Base-by-base conservation (phyloP, 2,888 invertebrate genomes). In the Arge pagana region DNA sequence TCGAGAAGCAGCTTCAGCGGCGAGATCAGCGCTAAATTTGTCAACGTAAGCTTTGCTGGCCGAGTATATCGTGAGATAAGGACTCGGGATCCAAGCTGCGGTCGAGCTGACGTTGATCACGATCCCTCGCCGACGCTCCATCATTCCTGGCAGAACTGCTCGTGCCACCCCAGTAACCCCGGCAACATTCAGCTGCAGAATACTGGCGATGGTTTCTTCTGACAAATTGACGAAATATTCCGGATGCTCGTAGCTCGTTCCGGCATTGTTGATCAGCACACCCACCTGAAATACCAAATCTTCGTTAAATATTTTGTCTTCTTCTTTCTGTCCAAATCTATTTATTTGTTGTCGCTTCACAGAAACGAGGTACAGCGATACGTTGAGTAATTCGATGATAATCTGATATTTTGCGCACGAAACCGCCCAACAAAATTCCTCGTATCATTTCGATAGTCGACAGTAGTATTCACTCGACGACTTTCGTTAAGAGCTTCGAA, bases 41-140 rank as follows among this genome's bases (percentile, higher is more conserved):
- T 88, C 86, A 8, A 93, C 87, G 78, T 86, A 93, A 2, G 91
- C 88, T 85, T 96, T 97, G 36, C 93, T 85, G 13, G 93, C 93
- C 21, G 91, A 87, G 68, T 98, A 98, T 0, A 94, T 86, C 7
- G 89, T 82, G 23, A 96, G 79, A 59, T 96, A 76, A 0, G 96
- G 94, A 61, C 88, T 86, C 0, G 95, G 93, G 55, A 89, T 85
- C 5, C 85, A 80, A 0, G 89, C 90, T 0, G 93, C 84, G 0
- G 86, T 85, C 0, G 97, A 97, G 0, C 95, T 88, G 13, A 98
- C 78, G 76, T 97, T 98, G 59, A 98, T 86, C 48, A 98, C 82
- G 0, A 94, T 87, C 0, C 97, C 97, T 60, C 85, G 86, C 37
- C 82, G 83, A 36, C 91, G 81, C 59, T 86, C 84, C 43, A 88